phyloP scores from a whole-genome alignment of 2,797 vertebrate genomes.

The Agapornis canus region DNA sequence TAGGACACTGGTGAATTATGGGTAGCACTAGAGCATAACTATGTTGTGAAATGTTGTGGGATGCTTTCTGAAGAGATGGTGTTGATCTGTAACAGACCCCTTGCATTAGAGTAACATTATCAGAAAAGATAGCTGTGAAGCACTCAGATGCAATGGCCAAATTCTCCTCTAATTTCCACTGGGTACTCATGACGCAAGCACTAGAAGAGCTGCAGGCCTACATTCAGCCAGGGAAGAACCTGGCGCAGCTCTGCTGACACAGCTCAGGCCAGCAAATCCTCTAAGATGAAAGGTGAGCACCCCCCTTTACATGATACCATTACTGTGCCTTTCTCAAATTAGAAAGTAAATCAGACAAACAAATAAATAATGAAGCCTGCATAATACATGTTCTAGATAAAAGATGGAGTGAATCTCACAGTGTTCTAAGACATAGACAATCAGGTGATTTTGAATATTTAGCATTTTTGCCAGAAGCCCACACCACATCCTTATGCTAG shows the following conservation, averaged over 20 bases:
- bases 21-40: background rate
- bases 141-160: background rate
- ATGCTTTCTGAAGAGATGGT: background rate
- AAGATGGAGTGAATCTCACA: constrained; percentile 8
- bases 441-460: background rate
- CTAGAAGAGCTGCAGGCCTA: background rate
- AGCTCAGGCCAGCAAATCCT: background rate
- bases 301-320: background rate
- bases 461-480: background rate
- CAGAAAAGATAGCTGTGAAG: background rate
- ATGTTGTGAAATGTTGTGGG: background rate
- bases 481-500: background rate
- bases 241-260: background rate
- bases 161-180: background rate
- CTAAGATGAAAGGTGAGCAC: background rate
- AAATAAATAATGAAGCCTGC: background rate
- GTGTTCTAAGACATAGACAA: background rate
- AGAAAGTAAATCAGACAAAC: background rate
- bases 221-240: background rate
- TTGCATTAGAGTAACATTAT: background rate
- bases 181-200: background rate
- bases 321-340: background rate
- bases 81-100: background rate
- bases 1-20: background rate
- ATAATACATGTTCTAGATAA: background rate